Evolutionary conservation across 35 echinoderm and acorn worm genomes (phyloP).

Genomic region (Holothuria glaberrima): DNA sequence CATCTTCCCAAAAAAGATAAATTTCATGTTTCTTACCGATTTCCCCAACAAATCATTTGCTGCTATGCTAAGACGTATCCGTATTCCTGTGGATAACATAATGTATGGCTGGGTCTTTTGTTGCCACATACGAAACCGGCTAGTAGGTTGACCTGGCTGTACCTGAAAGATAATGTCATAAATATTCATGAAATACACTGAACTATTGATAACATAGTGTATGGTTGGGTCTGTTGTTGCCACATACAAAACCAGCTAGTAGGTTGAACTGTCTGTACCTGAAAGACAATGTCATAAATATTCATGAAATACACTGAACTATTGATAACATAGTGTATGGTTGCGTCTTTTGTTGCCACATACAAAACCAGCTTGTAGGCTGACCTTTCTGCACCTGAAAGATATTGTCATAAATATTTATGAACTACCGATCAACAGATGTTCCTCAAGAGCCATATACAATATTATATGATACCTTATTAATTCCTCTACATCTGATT

Average conservation of each 20-base stretch:
- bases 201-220: conserved; percentile 75
- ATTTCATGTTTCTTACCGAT: conserved; percentile 64
- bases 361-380: conserved; percentile 77
- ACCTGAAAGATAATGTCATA: not conserved
- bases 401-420: too few relatives aligned
- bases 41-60: conserved; percentile 93
- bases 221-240: conserved; percentile 89
- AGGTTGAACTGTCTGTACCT: not conserved
- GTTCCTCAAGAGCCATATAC: too few relatives aligned
- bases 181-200: too few relatives aligned
- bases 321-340: conserved; percentile 81
- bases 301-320: not conserved
- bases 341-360: conserved; percentile 92
- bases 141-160: conserved; percentile 55
- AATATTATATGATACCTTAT: too few relatives aligned
- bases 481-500: too few relatives aligned
- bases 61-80: conserved; percentile 93
- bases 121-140: conserved; percentile 90
- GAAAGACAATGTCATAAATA: too few relatives aligned
- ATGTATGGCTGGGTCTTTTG: conserved; percentile 93
- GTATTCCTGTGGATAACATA: conserved; percentile 78
- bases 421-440: too few relatives aligned
- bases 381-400: not conserved
- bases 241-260: conserved; percentile 83
- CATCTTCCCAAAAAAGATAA: too few relatives aligned